phyloP scores from a whole-genome alignment of 2,888 invertebrate species.

The Epinotia bilunana region DNA sequence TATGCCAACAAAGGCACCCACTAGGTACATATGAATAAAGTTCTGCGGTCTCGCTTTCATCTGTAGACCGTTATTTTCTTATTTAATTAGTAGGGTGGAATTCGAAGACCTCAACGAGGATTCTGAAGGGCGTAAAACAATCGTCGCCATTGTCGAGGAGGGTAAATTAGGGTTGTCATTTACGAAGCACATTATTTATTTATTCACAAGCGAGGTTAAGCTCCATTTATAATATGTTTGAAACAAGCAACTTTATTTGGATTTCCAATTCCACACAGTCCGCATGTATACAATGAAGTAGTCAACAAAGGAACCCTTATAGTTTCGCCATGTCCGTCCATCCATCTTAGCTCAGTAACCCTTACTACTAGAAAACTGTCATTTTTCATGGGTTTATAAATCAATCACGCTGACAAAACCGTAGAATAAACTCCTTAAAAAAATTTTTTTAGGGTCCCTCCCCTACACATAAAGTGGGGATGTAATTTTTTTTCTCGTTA shows the following conservation, averaged over 20 bases:
- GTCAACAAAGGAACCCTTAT: too few species aligned
- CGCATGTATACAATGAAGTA: background rate
- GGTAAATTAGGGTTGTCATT: slow-evolving; percentile 43
- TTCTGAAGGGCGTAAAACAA: slow-evolving; percentile 40
- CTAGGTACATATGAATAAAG: background rate
- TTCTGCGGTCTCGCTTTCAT: background rate
- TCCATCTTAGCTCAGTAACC: too few species aligned
- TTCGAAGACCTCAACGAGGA: slow-evolving; percentile 1
- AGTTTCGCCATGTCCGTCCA: too few species aligned
- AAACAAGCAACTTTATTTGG: background rate
- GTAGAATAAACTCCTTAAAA: too few species aligned
- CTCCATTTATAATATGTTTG: background rate
- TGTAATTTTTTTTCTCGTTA: too few species aligned
- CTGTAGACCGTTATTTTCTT: background rate
- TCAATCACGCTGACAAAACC: too few species aligned
- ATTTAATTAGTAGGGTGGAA: slow-evolving; percentile 8
- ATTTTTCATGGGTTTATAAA: too few species aligned
- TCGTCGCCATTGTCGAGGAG: slow-evolving; percentile 37
- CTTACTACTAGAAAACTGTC: too few species aligned
- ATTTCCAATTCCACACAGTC: background rate
- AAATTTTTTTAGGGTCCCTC: too few species aligned
- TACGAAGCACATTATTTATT: slow-evolving; percentile 10
- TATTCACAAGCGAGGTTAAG: background rate
- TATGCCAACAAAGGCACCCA: background rate
- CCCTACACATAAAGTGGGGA: too few species aligned